Percentiles rank a stretch among this genome's conserved stretches.
phyloP scores from a whole-genome alignment of 2,113 vertebrate species.

The Mormoops blainvillei region DNA sequence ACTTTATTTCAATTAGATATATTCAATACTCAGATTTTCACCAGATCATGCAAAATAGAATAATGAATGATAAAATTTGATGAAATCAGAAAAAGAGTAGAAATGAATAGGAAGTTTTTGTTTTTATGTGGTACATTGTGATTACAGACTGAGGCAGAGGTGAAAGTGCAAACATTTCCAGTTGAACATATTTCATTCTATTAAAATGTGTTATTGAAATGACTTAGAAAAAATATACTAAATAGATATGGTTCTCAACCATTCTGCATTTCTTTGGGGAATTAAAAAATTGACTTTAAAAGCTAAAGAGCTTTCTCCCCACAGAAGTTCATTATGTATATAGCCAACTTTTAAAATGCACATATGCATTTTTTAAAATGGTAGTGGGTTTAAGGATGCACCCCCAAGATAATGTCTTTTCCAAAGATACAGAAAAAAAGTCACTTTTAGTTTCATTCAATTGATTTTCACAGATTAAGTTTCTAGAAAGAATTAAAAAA shows the following conservation, averaged over 20 bases:
- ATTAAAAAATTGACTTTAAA: background rate
- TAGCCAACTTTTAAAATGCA: background rate
- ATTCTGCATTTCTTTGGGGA: constrained; percentile 1
- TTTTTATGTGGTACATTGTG: background rate
- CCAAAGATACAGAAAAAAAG: background rate
- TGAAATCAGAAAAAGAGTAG: constrained; percentile 2
- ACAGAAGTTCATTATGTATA: background rate
- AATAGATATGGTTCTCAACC: background rate
- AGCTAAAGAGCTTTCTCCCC: background rate
- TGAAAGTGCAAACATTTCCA: background rate
- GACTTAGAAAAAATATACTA: constrained; percentile 40
- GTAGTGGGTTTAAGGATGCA: background rate
- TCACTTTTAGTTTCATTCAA: background rate
- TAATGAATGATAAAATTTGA: constrained; percentile 37
- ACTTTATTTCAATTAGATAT: constrained; percentile 58
- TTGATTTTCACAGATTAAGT: background rate
- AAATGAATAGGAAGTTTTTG: background rate
- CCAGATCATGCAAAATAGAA: constrained; percentile 55
- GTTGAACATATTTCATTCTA: background rate
- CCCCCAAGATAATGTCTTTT: background rate
- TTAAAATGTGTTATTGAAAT: constrained; percentile 59
- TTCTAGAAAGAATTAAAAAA: background rate
- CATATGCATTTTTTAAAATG: background rate
- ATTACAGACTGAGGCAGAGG: constrained; percentile 42
- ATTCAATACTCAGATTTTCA: constrained; percentile 45